Percentiles rank a stretch among this genome's conserved stretches.
phyloP scores from a whole-genome alignment of 2,113 vertebrate species.

The Desmodus rotundus region DNA sequence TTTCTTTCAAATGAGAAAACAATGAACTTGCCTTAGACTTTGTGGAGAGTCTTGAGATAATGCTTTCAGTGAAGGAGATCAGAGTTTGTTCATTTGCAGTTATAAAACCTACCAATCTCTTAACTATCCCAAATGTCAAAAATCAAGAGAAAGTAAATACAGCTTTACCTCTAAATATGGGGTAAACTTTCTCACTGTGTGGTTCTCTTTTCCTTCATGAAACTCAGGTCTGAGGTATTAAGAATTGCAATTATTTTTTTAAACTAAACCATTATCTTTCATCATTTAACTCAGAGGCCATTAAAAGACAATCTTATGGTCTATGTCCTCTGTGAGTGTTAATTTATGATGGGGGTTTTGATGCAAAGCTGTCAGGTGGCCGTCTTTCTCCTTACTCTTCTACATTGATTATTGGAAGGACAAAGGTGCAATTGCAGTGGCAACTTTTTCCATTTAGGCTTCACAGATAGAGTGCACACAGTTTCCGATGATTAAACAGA shows the following conservation, averaged over 20 bases:
- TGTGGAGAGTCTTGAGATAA: neutral
- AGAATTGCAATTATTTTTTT: neutral
- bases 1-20: neutral
- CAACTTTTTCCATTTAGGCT: neutral
- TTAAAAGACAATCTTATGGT: neutral
- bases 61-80: neutral
- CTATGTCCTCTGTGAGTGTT: neutral
- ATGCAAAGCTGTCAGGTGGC: conserved; percentile 28
- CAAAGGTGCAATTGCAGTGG: neutral
- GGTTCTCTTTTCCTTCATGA: neutral
- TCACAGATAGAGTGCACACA: neutral
- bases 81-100: neutral
- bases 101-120: neutral
- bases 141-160: fast-evolving
- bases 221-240: neutral
- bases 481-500: conserved; percentile 1
- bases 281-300: neutral
- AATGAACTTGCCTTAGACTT: fast-evolving
- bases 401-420: neutral
- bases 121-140: neutral
- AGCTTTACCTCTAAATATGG: fast-evolving
- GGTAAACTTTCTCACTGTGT: neutral
- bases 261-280: neutral
- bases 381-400: neutral
- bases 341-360: neutral